phyloP scores from a whole-genome alignment of 1,140 invertebrate species.

The Leptinotarsa lineolata region DNA sequence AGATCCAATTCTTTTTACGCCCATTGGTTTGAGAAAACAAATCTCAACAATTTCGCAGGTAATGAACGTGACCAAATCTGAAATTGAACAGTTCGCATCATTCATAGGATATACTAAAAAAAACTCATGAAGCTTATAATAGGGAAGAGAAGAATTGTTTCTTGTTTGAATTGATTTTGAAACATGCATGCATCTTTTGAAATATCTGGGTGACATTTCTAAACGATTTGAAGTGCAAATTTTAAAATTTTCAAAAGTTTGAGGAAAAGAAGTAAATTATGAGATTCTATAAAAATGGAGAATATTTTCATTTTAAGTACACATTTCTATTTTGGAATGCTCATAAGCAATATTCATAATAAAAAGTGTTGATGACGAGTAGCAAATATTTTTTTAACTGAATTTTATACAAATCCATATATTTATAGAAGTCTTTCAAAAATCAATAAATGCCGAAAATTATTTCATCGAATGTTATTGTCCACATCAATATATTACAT shows the following conservation, averaged over 20 bases:
- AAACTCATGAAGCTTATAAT: slow-evolving; percentile 32
- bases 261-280: not conserved
- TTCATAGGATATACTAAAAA: slow-evolving; percentile 36
- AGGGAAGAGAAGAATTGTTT: slow-evolving; percentile 12
- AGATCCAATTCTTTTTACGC: slow-evolving; percentile 28
- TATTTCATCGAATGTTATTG: too few species aligned
- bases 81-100: slow-evolving; percentile 34
- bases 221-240: not conserved
- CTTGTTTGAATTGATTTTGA: too few species aligned
- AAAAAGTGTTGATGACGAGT: too few species aligned
- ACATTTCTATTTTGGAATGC: too few species aligned
- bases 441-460: too few species aligned
- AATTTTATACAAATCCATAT: too few species aligned
- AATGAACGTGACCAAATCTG: not conserved
- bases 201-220: not conserved
- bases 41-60: not conserved
- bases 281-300: too few species aligned
- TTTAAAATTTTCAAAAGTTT: not conserved
- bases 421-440: too few species aligned
- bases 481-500: too few species aligned
- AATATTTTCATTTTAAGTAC: too few species aligned
- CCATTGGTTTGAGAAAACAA: slow-evolving; percentile 22
- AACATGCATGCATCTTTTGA: not conserved
- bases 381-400: too few species aligned
- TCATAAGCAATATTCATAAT: too few species aligned